phyloP scores from a whole-genome alignment of 2,797 vertebrate species.

The Trachops cirrhosus region DNA sequence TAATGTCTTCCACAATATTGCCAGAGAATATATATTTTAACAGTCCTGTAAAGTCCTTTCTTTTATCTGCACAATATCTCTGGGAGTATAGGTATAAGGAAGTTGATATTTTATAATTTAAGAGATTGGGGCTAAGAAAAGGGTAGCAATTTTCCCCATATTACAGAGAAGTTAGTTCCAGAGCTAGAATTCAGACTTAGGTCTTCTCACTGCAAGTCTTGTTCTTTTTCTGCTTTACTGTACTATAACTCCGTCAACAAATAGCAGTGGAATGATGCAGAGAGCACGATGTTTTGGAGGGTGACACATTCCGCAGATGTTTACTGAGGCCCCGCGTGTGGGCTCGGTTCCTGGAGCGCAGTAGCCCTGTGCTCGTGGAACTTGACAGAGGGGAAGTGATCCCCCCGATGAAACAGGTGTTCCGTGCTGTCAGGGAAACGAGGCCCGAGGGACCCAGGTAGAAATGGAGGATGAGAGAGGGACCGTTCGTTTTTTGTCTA shows the following conservation, averaged over 20 bases:
- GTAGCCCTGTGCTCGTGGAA: background rate
- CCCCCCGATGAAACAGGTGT: background rate
- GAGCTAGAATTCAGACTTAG: conserved; percentile 2
- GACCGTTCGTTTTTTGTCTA: background rate
- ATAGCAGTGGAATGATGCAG: background rate
- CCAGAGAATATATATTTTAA: background rate
- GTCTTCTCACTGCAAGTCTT: background rate
- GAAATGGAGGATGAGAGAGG: background rate
- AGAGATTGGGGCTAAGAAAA: background rate
- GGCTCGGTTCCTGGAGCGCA: background rate
- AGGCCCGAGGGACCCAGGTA: background rate
- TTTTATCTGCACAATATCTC: background rate
- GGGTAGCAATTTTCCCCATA: background rate
- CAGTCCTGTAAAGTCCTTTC: background rate
- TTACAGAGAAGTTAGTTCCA: background rate
- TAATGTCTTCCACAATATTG: background rate
- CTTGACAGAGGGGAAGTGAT: background rate
- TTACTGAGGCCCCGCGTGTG: background rate
- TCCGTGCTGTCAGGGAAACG: background rate
- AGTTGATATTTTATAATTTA: conserved; percentile 9
- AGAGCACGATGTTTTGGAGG: background rate
- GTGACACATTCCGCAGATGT: background rate
- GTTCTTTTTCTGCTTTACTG: background rate
- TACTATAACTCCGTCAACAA: background rate
- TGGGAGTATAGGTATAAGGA: background rate